Percentiles rank a stretch among this genome's conserved stretches.
These are phyloP conservation scores for Yponomeuta evonymella DNA, from an alignment of 2,888 invertebrate species.

Conservation along the genomic window DNA sequence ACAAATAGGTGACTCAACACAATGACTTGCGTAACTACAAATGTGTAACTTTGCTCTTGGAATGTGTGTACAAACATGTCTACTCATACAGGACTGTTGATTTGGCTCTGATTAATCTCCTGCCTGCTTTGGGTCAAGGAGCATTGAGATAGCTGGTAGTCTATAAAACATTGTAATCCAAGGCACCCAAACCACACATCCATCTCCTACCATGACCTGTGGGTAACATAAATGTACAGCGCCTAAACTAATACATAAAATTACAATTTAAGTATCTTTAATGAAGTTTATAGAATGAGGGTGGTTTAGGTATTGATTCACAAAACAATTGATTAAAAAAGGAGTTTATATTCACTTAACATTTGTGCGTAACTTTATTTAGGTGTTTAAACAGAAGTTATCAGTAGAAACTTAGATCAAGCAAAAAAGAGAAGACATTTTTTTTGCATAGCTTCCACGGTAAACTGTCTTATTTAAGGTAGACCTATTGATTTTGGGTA, in stretches of 20 bases:
- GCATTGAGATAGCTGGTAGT: no score
- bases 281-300: slow-evolving; percentile 8
- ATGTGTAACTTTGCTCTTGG: no score
- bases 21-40: no score
- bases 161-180: no score
- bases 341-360: slow-evolving; percentile 8
- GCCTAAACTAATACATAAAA: neutral
- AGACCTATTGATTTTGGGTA: no score
- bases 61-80: no score
- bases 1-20: neutral
- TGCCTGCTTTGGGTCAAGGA: no score
- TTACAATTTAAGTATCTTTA: slow-evolving; percentile 3
- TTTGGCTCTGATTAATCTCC: no score
- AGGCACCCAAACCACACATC: no score
- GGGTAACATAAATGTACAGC: slow-evolving; percentile 3
- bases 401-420: no score
- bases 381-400: slow-evolving; percentile 2
- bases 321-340: slow-evolving; percentile 6
- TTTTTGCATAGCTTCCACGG: slow-evolving; percentile 25
- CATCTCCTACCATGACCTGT: neutral
- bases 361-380: slow-evolving; percentile 12
- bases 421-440: neutral
- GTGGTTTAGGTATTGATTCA: slow-evolving; percentile 7
- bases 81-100: no score
- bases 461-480: no score